These are phyloP conservation scores for Netta rufina DNA, from an alignment of 2,797 vertebrate genomes.

Conservation along the genomic window DNA sequence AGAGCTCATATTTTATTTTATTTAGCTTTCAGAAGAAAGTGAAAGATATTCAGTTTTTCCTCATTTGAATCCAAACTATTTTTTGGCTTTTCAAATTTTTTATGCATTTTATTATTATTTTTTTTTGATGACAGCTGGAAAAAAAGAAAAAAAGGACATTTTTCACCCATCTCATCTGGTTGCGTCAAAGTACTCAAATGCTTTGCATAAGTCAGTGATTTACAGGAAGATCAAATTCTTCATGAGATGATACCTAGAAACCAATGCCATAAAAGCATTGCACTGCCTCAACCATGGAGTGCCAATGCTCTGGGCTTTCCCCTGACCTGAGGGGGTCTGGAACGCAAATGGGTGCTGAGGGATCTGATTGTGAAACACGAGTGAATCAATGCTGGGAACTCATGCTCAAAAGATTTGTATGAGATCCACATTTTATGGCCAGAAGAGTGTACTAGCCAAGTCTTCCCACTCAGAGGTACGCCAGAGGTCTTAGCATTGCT, in stretches of 20 bases:
- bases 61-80: neutral
- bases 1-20: neutral
- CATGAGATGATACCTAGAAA: neutral
- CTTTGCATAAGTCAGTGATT: neutral
- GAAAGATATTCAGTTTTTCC: neutral
- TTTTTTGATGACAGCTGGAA: neutral
- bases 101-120: neutral
- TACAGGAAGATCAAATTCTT: neutral
- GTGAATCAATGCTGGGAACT: neutral
- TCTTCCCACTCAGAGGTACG: neutral
- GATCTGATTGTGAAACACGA: neutral
- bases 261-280: neutral
- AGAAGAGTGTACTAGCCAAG: neutral
- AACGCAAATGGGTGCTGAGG: neutral
- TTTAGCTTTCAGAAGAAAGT: neutral
- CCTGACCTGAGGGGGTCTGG: neutral
- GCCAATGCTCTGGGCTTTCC: neutral
- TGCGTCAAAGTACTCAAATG: neutral
- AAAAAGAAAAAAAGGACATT: neutral
- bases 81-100: neutral
- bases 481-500: neutral
- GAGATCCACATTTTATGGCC: neutral
- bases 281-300: accelerated
- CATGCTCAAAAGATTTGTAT: neutral
- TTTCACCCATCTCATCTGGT: neutral